phyloP scores from a whole-genome alignment of 2,888 invertebrate species.

The Oxytorus armatus region DNA sequence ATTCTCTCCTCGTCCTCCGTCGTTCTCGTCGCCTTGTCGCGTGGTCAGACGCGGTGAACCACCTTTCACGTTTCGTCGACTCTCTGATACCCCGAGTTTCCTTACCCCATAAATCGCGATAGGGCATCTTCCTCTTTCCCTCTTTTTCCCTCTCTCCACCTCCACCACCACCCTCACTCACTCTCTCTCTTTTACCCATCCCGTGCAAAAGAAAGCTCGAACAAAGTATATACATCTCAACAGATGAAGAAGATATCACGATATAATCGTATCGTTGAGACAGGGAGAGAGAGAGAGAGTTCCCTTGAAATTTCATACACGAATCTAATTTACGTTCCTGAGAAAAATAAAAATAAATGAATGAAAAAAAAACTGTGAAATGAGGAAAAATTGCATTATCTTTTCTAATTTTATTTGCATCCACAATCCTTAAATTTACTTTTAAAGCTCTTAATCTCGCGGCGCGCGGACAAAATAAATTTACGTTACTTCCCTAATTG shows the following conservation, averaged over 20 bases:
- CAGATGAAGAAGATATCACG: constrained; percentile 46
- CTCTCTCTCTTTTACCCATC: no score
- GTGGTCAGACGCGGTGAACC: constrained; percentile 60
- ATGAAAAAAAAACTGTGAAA: constrained; percentile 3
- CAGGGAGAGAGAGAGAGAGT: neutral
- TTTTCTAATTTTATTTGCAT: neutral
- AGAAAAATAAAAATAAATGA: no score
- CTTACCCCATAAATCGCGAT: constrained; percentile 53
- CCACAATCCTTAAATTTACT: constrained; percentile 38
- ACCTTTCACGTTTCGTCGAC: constrained; percentile 46
- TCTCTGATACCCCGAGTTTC: constrained; percentile 44
- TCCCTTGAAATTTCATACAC: constrained; percentile 28
- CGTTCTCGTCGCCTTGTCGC: constrained; percentile 43
- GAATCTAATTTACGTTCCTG: constrained; percentile 26
- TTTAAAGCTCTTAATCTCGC: constrained; percentile 45
- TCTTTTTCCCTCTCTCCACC: constrained; percentile 13
- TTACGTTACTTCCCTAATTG: constrained; percentile 59
- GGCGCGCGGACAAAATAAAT: constrained; percentile 49
- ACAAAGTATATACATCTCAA: constrained; percentile 23
- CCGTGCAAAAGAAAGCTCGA: no score
- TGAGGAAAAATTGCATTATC: neutral
- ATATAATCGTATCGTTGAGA: constrained; percentile 33
- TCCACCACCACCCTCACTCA: neutral
- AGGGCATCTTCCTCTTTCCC: constrained; percentile 16
- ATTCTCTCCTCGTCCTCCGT: constrained; percentile 18